Base-by-base conservation (phyloP, 2,888 invertebrate genomes). In the Himalopsyche kuldschensis region DNA sequence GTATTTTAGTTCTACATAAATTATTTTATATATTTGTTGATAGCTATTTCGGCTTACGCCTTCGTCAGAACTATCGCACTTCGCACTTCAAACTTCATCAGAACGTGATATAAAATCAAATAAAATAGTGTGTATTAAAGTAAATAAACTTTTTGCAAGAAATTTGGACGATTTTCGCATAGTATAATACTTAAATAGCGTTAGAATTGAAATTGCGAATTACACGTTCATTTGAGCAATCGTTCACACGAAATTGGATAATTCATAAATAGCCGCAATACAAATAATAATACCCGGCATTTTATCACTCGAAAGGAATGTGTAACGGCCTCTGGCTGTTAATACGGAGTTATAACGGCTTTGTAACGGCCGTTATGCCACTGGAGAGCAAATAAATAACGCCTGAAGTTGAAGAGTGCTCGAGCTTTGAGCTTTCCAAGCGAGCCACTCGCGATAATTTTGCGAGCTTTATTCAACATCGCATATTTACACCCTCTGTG, bases 281-380 rank as follows among this genome's bases (percentile, higher is more conserved):
- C 27, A 69, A 69, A 69, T 27, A 69, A 27, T 69, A 69, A 69
- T 69, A 4, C 24, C 6, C 27, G 69, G 27, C 69, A 69, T 69
- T 69, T 69, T 69, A 69, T 69, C 69, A 69, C 69, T 76, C 24
- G 31, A 35, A 24, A 15, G 76, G 35, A 76, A 76, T 76, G 76
- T 76, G 24, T 32, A 76, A 76, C 76, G 76, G 41, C n/a, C 17
- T 32, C 17, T 76, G 27, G n/a, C 8, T 24, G 76, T 76, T 76
- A n/a, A 76, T 76, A 76, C 41, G 17, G 32, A 17, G 32, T 76
- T 76, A 76, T 76, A 76, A 76, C 32, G 76, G 76, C 31, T 32
- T 20, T 35, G 76, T 76, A 76, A 76, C 76, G 76, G 76, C 76
- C 76, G 76, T 32, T 76, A 32, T 41, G 76, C 35, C 76, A n/a